Conservation (phyloP, 2,797 vertebrate genomes). For the Tenualosa ilisha region DNA sequence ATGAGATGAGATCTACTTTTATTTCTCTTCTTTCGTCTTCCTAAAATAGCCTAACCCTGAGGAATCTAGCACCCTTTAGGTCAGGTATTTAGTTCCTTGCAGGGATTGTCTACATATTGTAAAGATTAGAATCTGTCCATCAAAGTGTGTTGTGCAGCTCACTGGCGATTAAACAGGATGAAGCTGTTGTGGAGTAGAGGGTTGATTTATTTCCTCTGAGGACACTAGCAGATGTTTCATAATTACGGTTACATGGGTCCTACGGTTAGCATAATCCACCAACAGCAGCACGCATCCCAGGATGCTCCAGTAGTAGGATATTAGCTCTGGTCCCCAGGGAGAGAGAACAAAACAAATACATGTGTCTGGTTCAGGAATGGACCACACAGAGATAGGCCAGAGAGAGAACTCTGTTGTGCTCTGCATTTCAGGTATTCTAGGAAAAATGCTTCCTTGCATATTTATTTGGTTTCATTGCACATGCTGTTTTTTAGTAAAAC, state of each 20-base stretch:
- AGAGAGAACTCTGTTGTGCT: neutral
- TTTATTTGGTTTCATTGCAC: neutral
- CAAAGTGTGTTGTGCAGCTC: constrained; percentile 35
- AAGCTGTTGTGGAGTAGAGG: constrained; percentile 58
- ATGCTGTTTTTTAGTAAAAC: neutral
- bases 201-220: constrained; percentile 65
- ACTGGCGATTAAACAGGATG: constrained; percentile 68
- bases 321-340: constrained; percentile 32
- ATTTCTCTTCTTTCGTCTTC: neutral
- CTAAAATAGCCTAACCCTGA: neutral
- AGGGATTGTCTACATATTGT: constrained; percentile 31
- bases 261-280: constrained; percentile 49
- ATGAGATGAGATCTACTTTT: neutral
- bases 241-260: constrained; percentile 54
- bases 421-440: neutral
- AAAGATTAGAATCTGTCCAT: constrained; percentile 63
- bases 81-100: neutral
- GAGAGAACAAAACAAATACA: constrained; percentile 14
- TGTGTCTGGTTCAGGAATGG: neutral
- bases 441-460: neutral
- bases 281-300: constrained; percentile 21
- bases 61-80: constrained; percentile 45
- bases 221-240: constrained; percentile 70
- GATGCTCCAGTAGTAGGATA: constrained; percentile 16
- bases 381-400: neutral